These are phyloP conservation scores for Cettia cetti DNA, from an alignment of 2,113 vertebrate genomes.

Conservation along the genomic window DNA sequence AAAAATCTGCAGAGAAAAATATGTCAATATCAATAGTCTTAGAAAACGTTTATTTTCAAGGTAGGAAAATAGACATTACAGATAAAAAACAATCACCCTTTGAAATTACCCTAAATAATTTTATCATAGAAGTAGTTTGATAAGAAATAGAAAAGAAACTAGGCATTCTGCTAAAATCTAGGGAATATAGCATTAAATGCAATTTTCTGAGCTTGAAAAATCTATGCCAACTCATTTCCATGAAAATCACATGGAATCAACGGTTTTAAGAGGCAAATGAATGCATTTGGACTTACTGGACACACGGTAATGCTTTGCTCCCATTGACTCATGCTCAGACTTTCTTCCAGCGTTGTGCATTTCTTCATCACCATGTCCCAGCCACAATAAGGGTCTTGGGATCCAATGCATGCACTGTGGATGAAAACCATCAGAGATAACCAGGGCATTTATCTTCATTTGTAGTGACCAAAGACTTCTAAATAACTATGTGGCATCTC, in stretches of 20 bases:
- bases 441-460: not conserved
- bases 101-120: not conserved
- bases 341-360: constrained; percentile 92
- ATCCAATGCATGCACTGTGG: constrained; percentile 87
- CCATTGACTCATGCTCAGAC: constrained; percentile 94
- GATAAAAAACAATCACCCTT: not conserved
- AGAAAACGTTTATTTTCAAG: not conserved
- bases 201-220: not conserved
- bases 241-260: not conserved
- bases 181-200: not conserved
- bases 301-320: constrained; percentile 90
- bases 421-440: constrained; percentile 18
- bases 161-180: not conserved
- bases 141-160: not conserved
- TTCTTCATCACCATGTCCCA: constrained; percentile 93
- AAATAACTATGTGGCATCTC: not conserved
- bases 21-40: not conserved
- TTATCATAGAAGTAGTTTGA: not conserved
- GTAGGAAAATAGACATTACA: not conserved
- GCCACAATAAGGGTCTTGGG: constrained; percentile 95
- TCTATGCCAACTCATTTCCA: not conserved
- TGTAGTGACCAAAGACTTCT: not conserved
- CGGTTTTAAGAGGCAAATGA: not conserved
- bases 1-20: not conserved
- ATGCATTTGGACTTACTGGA: constrained; percentile 79